These are phyloP conservation scores for Darevskia nairensis DNA, from an alignment of 2,797 vertebrate species.

Conservation along the genomic window DNA sequence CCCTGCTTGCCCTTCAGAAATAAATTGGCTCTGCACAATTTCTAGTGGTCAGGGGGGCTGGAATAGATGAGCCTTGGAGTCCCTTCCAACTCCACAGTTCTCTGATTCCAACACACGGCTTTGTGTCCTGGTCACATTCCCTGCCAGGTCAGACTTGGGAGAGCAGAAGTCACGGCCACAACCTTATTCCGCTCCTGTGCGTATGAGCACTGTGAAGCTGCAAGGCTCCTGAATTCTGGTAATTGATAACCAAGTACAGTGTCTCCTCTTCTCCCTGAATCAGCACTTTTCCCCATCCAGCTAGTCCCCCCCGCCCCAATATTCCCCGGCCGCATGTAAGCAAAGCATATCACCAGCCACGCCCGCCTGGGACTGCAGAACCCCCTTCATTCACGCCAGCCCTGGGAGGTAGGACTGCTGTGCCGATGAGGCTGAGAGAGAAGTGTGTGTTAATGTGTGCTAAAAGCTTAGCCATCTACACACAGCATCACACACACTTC, in stretches of 20 bases:
- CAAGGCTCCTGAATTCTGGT: background rate
- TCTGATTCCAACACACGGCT: too few species aligned
- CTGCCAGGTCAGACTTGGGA: background rate
- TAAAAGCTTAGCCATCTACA: background rate
- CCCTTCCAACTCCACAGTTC: background rate
- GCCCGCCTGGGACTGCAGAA: background rate
- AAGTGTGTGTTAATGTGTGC: background rate
- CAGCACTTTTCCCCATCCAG: background rate
- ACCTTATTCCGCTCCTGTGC: background rate
- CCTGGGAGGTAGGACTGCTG: too few species aligned
- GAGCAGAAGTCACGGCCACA: background rate
- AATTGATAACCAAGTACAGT: background rate
- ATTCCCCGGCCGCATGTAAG: accelerated
- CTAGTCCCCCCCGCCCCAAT: background rate
- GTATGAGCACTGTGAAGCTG: background rate
- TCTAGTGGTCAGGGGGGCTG: background rate
- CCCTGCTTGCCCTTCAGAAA: background rate
- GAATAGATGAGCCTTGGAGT: background rate
- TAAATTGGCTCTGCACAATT: too few species aligned
- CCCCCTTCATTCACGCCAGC: too few species aligned
- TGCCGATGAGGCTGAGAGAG: background rate
- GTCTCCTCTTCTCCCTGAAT: too few species aligned
- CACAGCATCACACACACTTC: background rate
- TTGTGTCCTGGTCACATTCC: too few species aligned
- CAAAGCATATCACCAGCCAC: background rate